These are phyloP conservation scores for Plagiodera versicolora DNA, from an alignment of 2,888 invertebrate species.

Conservation along the genomic window DNA sequence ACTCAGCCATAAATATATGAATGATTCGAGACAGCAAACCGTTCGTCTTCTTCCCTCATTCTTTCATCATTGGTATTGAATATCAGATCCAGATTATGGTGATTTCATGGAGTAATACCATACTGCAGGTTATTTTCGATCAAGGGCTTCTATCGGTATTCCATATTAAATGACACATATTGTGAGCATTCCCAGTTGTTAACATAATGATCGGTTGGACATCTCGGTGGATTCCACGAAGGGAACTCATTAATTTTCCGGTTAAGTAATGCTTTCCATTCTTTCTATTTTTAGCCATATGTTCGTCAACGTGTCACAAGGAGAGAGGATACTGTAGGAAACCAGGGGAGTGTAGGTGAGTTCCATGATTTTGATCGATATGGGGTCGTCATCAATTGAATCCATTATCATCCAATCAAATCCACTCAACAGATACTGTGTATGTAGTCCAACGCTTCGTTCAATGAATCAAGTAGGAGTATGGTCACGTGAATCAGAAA, in stretches of 20 bases:
- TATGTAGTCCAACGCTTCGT: too few species aligned
- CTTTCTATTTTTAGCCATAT: constrained; percentile 68
- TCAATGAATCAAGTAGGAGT: too few species aligned
- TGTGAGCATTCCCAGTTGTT: constrained; percentile 16
- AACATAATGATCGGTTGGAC: constrained; percentile 16
- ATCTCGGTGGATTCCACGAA: constrained; percentile 11
- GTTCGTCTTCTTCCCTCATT: background rate
- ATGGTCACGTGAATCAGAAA: too few species aligned
- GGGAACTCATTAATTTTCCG: constrained; percentile 1
- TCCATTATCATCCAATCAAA: background rate
- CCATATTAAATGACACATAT: constrained; percentile 18
- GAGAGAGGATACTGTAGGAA: constrained; percentile 82
- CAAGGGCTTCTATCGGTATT: constrained; percentile 19
- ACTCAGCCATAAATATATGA: too few species aligned
- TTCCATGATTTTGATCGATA: constrained; percentile 24
- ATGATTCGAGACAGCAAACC: too few species aligned
- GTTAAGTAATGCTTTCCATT: constrained; percentile 4
- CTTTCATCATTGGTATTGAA: background rate
- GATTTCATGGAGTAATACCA: background rate
- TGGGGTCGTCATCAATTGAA: background rate
- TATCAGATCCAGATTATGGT: background rate
- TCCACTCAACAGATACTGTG: too few species aligned
- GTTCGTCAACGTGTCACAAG: constrained; percentile 78
- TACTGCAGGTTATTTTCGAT: background rate
- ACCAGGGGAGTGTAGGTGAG: constrained; percentile 75